Conservation (phyloP, 2,888 invertebrate species). For the Barypeithes pellucidus region DNA sequence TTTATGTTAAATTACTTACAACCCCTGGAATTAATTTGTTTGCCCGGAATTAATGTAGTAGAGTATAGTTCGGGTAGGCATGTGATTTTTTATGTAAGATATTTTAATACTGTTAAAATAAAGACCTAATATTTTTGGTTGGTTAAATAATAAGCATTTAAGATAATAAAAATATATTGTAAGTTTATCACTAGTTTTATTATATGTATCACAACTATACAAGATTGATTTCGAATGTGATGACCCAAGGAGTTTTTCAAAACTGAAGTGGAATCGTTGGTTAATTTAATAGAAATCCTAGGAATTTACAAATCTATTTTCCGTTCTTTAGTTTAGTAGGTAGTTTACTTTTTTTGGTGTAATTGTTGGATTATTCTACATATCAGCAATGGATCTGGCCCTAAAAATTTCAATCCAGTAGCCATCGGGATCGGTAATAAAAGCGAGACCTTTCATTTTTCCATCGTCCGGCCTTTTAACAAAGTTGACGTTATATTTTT, state of each 20-base stretch:
- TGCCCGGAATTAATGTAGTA: constrained; percentile 6
- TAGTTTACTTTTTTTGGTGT: not conserved
- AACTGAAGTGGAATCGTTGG: no score
- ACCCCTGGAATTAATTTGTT: no score
- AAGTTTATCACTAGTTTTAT: constrained; percentile 6
- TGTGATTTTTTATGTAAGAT: constrained; percentile 37
- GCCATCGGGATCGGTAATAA: constrained; percentile 96
- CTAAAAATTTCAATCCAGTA: constrained; percentile 89
- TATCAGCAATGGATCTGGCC: constrained; percentile 45
- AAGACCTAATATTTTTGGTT: not conserved
- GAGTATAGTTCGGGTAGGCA: constrained; percentile 19
- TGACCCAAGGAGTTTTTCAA: no score
- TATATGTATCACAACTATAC: constrained; percentile 4
- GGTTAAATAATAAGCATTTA: constrained; percentile 5
- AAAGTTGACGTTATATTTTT: constrained; percentile 89
- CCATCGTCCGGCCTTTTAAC: constrained; percentile 93
- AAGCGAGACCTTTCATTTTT: constrained; percentile 94
- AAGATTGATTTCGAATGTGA: no score
- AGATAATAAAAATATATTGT: constrained; percentile 20
- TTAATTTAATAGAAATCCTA: no score
- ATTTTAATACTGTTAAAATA: constrained; percentile 10
- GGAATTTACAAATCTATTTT: no score
- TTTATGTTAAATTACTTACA: no score
- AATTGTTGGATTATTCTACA: constrained; percentile 17
- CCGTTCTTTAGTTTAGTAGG: no score